Evolutionary conservation across 2,113 vertebrate species (phyloP), one percentile per base, ranked within the genome.

Genomic region (Misgurnus anguillicaudatus): DNA sequence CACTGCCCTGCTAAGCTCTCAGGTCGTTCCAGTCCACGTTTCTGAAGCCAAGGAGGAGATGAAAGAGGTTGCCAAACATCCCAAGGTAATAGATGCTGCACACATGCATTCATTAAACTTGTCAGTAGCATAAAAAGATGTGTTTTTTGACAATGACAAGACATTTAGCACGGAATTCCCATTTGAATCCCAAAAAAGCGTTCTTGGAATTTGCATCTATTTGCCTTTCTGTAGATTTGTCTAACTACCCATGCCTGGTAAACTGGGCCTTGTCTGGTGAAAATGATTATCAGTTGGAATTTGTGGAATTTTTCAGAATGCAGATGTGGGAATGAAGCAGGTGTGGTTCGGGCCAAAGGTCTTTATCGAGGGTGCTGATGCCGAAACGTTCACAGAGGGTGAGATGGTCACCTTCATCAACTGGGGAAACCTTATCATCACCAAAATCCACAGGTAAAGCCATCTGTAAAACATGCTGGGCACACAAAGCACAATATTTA

Each of bases 321-420:
- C 91, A 0, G 96, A 96, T 0, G 92, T 99, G 61, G 98, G 98
- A 14, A 78, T 95, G 93, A 99, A 98, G 88, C 86, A 93, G 2
- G 94, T 99, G 19, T 99, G 97, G 97, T 99, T 96, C 4, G 89
- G 95, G 55, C 92, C 96, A 36, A 92, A 85, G 82, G 94, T 98
- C 61, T 89, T 96, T 82, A 90, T 99, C 0, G 98, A 99, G 77
- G 98, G 98, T 0, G 96, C 95, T 0, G 98, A 99, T 61, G 97
- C 97, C 5, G 94, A 98, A 86, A 99, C 97, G 0, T 89, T 99
- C 60, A 82, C 91, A 0, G 96, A 95, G 87, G 97, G 96, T 17
- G 98, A 99, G 86, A 93, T 83, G 14, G 98, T 99, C 81, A 99
- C 98, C 0, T 99, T 99, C 87, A 99, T 99, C 89, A 99, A 99